phyloP scores from a whole-genome alignment of 1,140 invertebrate genomes.

The Panagrolaimus sp. region DNA sequence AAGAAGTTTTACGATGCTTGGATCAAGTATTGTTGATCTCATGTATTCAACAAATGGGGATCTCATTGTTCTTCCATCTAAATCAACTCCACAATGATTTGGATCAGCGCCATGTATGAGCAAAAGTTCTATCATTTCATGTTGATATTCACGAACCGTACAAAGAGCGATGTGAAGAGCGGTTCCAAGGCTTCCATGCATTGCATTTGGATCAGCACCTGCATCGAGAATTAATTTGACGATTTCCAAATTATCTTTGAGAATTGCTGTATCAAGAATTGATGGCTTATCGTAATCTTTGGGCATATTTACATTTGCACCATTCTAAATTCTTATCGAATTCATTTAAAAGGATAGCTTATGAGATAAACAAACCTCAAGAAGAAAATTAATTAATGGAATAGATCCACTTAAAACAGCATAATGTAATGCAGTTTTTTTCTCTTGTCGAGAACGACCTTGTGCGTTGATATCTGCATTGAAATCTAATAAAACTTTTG shows the following conservation, averaged over 20 bases:
- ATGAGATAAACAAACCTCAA: too few relatives aligned
- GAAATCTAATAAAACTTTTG: constrained; percentile 30
- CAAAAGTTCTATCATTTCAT: constrained; percentile 31
- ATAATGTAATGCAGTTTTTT: constrained; percentile 33
- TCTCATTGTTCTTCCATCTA: constrained; percentile 18
- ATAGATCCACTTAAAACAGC: constrained; percentile 32
- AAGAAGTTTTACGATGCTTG: constrained; percentile 14
- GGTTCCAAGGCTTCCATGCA: constrained; percentile 22
- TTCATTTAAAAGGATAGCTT: too few relatives aligned
- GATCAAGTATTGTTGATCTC: constrained; percentile 15
- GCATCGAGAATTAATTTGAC: constrained; percentile 24
- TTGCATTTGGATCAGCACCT: constrained; percentile 28
- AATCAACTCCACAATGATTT: constrained; percentile 15
- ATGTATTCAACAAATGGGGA: constrained; percentile 35
- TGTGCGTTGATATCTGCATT: constrained; percentile 34
- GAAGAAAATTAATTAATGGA: constrained; percentile 24
- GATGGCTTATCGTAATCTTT: constrained; percentile 30
- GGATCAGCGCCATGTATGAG: constrained; percentile 30
- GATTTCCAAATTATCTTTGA: constrained; percentile 24
- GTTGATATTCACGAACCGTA: constrained; percentile 14
- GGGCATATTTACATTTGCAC: constrained; percentile 28
- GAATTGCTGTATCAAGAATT: constrained; percentile 26
- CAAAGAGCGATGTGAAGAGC: constrained; percentile 34
- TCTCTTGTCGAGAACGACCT: constrained; percentile 21
- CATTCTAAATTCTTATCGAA: constrained; percentile 25